Conservation (phyloP, 2,888 invertebrate species). For the Taphrorychus bicolor region DNA sequence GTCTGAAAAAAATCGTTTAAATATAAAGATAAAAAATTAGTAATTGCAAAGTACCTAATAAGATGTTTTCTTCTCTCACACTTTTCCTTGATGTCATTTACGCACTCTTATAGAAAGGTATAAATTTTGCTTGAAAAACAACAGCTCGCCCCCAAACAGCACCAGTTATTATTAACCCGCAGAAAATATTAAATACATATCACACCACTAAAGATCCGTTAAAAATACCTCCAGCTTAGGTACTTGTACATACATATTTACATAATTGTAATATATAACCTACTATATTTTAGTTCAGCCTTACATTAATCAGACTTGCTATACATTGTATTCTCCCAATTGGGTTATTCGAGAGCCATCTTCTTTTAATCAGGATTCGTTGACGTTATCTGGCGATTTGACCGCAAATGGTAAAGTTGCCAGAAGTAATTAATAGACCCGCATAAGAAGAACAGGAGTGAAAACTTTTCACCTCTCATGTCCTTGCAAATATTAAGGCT, state of each 20-base stretch:
- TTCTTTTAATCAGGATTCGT: slow-evolving; percentile 3
- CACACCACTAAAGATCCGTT: slow-evolving; percentile 41
- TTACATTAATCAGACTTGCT: slow-evolving; percentile 59
- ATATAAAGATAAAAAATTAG: no score
- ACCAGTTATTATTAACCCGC: neutral
- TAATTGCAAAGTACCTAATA: no score
- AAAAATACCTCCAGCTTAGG: slow-evolving; percentile 50
- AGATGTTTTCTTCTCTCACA: no score
- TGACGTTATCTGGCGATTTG: no score
- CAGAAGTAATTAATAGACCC: no score
- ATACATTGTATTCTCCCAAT: slow-evolving; percentile 47
- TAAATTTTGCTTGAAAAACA: slow-evolving; percentile 1
- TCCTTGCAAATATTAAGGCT: no score
- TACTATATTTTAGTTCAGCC: slow-evolving; percentile 58
- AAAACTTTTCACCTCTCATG: no score
- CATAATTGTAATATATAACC: slow-evolving; percentile 53
- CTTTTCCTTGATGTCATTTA: no score
- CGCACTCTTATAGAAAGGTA: no score
- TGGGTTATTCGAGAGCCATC: neutral
- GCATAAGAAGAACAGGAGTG: no score
- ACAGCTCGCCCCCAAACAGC: neutral
- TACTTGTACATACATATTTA: slow-evolving; percentile 45
- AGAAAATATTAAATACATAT: slow-evolving; percentile 7
- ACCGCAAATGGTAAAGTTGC: neutral
- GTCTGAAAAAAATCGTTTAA: no score